Conservation (phyloP, 1,140 invertebrate species). For the Olivierus martensii region DNA sequence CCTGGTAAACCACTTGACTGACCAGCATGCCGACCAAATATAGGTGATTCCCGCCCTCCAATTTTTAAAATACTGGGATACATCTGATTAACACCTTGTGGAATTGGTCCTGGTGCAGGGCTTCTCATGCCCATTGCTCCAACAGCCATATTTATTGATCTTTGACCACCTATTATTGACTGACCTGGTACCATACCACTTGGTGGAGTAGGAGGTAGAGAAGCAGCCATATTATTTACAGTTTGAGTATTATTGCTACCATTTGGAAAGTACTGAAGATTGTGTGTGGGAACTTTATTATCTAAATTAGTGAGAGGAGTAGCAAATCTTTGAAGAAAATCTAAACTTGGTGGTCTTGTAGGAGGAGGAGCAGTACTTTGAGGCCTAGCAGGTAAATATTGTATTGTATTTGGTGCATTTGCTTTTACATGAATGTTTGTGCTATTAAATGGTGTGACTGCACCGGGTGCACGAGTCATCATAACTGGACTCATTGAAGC, state of each 20-base stretch:
- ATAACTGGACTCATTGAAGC: conserved; percentile 20
- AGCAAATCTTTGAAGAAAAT: conserved; percentile 78
- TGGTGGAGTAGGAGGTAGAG: conserved; percentile 24
- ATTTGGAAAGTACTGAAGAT: conserved; percentile 58
- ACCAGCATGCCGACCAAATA: conserved; percentile 15
- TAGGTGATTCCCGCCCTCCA: conserved; percentile 11
- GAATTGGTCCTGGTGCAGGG: background rate
- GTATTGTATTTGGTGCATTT: conserved; percentile 92
- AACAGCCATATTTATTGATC: conserved; percentile 24
- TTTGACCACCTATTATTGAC: conserved; percentile 28
- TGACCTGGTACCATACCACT: conserved; percentile 25
- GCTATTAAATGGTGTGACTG: conserved; percentile 10
- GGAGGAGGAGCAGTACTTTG: conserved; percentile 26
- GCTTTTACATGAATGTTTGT: conserved; percentile 60
- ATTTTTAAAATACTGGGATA: conserved; percentile 6
- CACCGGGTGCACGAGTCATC: conserved; percentile 15
- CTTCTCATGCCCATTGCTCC: conserved; percentile 23
- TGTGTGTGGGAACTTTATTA: conserved; percentile 51
- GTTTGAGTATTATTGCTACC: conserved; percentile 17
- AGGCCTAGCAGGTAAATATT: conserved; percentile 80
- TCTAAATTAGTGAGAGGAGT: conserved; percentile 39
- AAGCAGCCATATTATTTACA: conserved; percentile 21
- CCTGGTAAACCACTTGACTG: background rate
- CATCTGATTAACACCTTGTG: conserved; percentile 12
- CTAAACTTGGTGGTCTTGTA: conserved; percentile 72